Evolutionary conservation across 1,140 invertebrate species (phyloP).

Genomic region (Drosophila bifasciata): DNA sequence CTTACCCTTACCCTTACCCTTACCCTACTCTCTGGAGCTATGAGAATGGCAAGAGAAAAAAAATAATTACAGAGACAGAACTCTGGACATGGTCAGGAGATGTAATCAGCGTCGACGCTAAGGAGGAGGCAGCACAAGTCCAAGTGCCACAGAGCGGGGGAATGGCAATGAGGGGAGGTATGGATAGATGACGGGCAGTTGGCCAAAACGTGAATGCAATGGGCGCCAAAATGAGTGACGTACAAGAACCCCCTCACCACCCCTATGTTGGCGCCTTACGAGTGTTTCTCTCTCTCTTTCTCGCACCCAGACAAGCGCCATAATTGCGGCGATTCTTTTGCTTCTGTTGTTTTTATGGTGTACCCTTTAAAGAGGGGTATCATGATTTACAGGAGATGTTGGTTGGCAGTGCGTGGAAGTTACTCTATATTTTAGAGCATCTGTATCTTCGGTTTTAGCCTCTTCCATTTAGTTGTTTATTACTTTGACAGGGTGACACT

Average conservation of each 20-base stretch:
- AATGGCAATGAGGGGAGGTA: background rate
- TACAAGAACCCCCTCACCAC: slow-evolving; percentile 9
- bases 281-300: background rate
- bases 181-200: slow-evolving; percentile 27
- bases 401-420: background rate
- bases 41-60: slow-evolving; percentile 49
- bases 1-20: too few relatives aligned
- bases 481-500: slow-evolving; percentile 69
- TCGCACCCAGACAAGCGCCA: slow-evolving; percentile 54
- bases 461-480: slow-evolving; percentile 18
- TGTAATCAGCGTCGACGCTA: slow-evolving; percentile 65
- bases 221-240: slow-evolving; percentile 71
- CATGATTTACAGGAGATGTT: background rate
- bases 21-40: slow-evolving; percentile 7
- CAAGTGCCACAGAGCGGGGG: background rate
- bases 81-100: slow-evolving; percentile 54
- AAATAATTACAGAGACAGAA: slow-evolving; percentile 69
- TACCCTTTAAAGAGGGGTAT: background rate
- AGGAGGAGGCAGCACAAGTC: slow-evolving; percentile 8
- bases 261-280: background rate
- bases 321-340: slow-evolving; percentile 72
- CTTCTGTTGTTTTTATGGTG: slow-evolving; percentile 1
- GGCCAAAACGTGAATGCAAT: slow-evolving; percentile 57
- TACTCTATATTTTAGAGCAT: background rate
- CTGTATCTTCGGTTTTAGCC: background rate